phyloP scores from a whole-genome alignment of 2,113 vertebrate species.

The Ceyx margarethae region DNA sequence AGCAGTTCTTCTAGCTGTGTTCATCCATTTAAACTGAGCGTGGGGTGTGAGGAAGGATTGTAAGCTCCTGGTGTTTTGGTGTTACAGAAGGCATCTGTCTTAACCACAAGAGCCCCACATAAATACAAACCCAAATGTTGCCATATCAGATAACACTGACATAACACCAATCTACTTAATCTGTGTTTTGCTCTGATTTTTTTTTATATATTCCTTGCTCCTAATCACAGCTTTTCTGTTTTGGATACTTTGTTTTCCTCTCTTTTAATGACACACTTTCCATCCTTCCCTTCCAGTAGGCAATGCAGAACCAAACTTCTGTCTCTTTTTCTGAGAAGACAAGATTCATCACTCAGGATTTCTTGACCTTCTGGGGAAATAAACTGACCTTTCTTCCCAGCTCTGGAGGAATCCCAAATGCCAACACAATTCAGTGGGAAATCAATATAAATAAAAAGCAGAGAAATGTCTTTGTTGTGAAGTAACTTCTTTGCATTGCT shows the following conservation, averaged over 20 bases:
- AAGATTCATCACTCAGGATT: constrained; percentile 59
- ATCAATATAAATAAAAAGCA: constrained; percentile 75
- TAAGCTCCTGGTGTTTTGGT: neutral
- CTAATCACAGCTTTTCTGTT: neutral
- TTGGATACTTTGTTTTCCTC: neutral
- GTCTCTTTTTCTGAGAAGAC: constrained; percentile 35
- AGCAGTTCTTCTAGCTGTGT: neutral
- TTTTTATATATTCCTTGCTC: neutral
- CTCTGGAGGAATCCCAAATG: constrained; percentile 68
- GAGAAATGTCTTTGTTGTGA: constrained; percentile 71
- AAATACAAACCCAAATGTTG: neutral
- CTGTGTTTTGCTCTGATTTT: neutral
- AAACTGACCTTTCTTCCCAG: constrained; percentile 47
- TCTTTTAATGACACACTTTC: neutral
- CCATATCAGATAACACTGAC: neutral
- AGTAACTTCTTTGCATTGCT: constrained; percentile 45
- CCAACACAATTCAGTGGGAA: constrained; percentile 70
- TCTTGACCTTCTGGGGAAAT: constrained; percentile 61
- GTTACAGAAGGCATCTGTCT: neutral
- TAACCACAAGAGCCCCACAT: neutral
- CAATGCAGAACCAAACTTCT: neutral
- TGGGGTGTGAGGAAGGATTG: neutral
- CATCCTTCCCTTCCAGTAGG: neutral
- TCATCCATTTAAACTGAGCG: neutral
- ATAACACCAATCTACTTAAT: neutral